Evolutionary conservation across 2,797 vertebrate species (phyloP).

Genomic region (Chelonia mydas): DNA sequence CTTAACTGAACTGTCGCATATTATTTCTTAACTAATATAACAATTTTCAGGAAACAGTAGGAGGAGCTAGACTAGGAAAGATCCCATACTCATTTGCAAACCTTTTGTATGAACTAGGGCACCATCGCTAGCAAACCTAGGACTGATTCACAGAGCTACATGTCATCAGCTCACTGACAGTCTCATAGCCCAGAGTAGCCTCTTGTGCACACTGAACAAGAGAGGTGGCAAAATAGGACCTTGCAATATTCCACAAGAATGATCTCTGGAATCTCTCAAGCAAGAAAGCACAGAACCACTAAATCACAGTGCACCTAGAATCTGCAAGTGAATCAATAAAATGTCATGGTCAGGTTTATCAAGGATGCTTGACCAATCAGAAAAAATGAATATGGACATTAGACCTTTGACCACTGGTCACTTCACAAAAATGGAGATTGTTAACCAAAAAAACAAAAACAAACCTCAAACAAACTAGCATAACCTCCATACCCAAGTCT

Average conservation of each 20-base stretch:
- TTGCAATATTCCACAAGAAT: rapidly evolving
- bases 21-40: neutral
- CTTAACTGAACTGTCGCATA: neutral
- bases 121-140: neutral
- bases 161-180: rapidly evolving
- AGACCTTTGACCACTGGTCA: neutral
- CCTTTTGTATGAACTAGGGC: neutral
- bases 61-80: neutral
- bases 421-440: neutral
- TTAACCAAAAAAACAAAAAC: neutral
- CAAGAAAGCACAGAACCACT: neutral
- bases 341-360: rapidly evolving
- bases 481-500: too few relatives aligned
- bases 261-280: neutral
- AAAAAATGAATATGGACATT: neutral
- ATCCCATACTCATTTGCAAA: neutral
- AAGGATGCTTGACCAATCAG: rapidly evolving
- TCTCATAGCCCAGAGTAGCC: rapidly evolving
- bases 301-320: neutral
- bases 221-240: neutral
- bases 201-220: neutral
- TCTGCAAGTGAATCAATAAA: neutral
- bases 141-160: neutral
- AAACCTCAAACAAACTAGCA: neutral
- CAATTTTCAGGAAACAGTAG: rapidly evolving